These are phyloP conservation scores for Endotricha flammealis DNA, from an alignment of 2,888 invertebrate species.

Conservation along the genomic window DNA sequence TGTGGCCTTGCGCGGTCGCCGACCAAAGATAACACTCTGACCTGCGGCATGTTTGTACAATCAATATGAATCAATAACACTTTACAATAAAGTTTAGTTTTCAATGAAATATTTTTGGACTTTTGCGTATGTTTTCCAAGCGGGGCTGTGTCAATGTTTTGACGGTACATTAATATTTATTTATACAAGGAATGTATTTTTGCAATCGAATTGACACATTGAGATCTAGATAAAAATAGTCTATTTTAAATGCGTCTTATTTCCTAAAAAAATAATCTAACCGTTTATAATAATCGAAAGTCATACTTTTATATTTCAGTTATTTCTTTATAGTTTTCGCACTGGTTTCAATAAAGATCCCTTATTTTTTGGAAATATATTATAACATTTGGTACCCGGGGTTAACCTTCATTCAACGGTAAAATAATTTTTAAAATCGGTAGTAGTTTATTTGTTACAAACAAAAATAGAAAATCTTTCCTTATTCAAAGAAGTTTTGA, in stretches of 20 bases:
- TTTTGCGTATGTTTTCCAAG: slow-evolving; percentile 4
- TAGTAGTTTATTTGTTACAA: too few species aligned
- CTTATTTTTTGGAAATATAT: too few species aligned
- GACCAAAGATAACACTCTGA: slow-evolving; percentile 59
- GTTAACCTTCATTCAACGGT: too few species aligned
- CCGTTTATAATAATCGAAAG: too few species aligned
- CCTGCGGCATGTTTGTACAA: slow-evolving; percentile 45
- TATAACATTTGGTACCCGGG: too few species aligned
- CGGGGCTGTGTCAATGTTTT: slow-evolving; percentile 11
- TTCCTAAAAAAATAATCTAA: background rate
- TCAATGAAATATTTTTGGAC: background rate
- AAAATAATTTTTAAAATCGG: too few species aligned
- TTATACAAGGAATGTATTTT: background rate
- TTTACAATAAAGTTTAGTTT: slow-evolving; percentile 1
- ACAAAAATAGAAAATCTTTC: too few species aligned
- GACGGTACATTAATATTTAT: slow-evolving; percentile 4
- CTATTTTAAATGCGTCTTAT: background rate
- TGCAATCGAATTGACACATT: background rate
- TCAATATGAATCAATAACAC: background rate
- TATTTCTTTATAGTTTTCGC: too few species aligned
- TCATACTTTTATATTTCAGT: too few species aligned
- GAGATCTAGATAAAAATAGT: background rate
- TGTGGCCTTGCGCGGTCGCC: slow-evolving; percentile 74
- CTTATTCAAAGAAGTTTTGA: too few species aligned
- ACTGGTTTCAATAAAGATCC: too few species aligned